Conservation (phyloP, 2,797 vertebrate species). For the Fringilla coelebs region DNA sequence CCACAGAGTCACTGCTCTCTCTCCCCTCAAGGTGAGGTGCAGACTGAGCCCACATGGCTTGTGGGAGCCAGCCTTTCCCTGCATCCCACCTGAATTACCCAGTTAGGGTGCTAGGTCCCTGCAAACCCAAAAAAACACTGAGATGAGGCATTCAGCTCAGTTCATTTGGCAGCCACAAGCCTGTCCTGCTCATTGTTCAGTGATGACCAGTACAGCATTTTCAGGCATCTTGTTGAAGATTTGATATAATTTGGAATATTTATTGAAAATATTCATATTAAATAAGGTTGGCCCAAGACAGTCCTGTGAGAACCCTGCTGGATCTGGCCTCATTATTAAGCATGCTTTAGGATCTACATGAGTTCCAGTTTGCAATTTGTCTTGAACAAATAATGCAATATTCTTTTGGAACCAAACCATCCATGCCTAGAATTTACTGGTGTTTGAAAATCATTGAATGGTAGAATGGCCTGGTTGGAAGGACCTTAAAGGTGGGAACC, state of each 20-base stretch:
- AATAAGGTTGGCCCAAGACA: neutral
- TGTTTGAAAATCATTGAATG: neutral
- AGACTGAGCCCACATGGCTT: rapidly evolving
- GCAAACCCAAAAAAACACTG: neutral
- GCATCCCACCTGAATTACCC: neutral
- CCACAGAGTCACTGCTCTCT: rapidly evolving
- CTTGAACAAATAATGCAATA: neutral
- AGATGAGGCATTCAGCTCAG: neutral
- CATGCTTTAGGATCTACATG: neutral
- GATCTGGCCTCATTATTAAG: neutral
- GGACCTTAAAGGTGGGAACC: neutral
- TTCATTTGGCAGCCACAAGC: neutral
- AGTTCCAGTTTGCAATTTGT: neutral
- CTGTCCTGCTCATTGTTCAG: neutral
- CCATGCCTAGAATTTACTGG: neutral
- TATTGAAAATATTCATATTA: neutral
- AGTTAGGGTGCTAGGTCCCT: neutral
- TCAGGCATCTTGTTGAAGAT: neutral
- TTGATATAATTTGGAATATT: neutral
- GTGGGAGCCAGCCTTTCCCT: neutral
- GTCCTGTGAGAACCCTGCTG: neutral
- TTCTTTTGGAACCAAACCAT: neutral
- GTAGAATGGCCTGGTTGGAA: neutral
- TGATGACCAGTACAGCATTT: neutral
- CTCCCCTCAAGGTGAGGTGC: neutral